Evolutionary conservation across 1,140 invertebrate species (phyloP).

Genomic region (Drosophila takahashii): DNA sequence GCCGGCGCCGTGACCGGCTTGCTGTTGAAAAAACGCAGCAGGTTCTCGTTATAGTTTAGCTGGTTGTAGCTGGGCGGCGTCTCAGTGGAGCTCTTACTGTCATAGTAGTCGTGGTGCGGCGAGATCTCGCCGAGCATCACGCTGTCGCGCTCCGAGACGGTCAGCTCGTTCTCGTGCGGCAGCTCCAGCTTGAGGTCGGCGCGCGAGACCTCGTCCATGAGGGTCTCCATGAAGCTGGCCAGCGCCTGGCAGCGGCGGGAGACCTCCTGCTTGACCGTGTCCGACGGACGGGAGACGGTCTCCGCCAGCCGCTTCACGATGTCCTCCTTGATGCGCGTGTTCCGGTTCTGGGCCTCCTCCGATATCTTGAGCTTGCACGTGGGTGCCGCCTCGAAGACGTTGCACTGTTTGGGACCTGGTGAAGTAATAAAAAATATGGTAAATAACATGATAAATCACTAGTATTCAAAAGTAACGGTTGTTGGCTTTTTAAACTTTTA

Average conservation of each 20-base stretch:
- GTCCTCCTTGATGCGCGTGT: constrained; percentile 88
- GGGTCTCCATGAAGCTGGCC: constrained; percentile 90
- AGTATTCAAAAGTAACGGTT: too few species aligned
- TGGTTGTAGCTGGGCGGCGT: constrained; percentile 94
- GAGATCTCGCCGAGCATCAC: constrained; percentile 94
- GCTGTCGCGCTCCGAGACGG: constrained; percentile 90
- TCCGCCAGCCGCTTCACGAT: constrained; percentile 89
- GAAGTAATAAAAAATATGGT: too few species aligned
- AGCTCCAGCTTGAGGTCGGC: constrained; percentile 86
- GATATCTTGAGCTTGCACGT: constrained; percentile 84
- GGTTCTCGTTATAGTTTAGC: constrained; percentile 94
- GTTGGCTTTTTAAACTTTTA: too few species aligned
- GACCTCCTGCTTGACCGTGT: constrained; percentile 87
- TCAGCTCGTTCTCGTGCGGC: constrained; percentile 85
- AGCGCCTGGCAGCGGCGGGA: constrained; percentile 90
- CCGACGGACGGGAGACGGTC: constrained; percentile 87
- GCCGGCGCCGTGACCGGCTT: constrained; percentile 88
- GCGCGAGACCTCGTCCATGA: constrained; percentile 88
- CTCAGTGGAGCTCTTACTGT: constrained; percentile 92
- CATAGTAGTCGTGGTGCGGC: constrained; percentile 91
- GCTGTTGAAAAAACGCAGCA: constrained; percentile 94
- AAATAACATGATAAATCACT: not conserved
- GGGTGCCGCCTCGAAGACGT: constrained; percentile 88
- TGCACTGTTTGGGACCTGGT: constrained; percentile 75
- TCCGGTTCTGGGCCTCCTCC: constrained; percentile 87